Evolutionary conservation across 2,888 invertebrate species (phyloP), one percentile per base, ranked within the genome.

Genomic region (Drosophila borborema): DNA sequence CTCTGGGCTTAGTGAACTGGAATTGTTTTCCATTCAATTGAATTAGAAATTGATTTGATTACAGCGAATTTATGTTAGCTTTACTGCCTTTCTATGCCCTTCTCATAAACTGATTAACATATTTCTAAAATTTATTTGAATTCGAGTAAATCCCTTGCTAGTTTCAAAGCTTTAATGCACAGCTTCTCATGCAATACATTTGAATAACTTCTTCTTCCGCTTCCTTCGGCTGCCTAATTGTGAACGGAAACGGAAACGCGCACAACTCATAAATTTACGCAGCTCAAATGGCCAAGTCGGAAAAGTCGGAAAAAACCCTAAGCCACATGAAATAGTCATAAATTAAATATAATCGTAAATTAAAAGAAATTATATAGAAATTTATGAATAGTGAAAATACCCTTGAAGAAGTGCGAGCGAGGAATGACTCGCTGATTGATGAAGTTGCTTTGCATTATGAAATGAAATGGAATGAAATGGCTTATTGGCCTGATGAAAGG

Each of bases 201-300:
- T 72, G 28, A 28, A 28, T 28, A 1, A 28, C 28, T 28, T 28
- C 23, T 0, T 3, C 4, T 65, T 28, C 20, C 38, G 53, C 38
- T n/a, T 41, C 28, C n/a, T 34, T 34, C 31, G 55, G 43, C 18
- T 56, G 68, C 59, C 62, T 86, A 88, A 86, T 88, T 83, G 83
- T 63, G 58, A 80, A 67, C 83, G 88, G 82, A 82, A 86, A 65
- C 75, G 84, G 84, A 82, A 80, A 74, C 55, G 67, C 54, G 56
- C 61, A 40, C 28, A 73, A 72, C 56, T 59, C 69, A 74, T 88
- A 82, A 82, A 77, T 82, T 83, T 72, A 12, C 74, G 63, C 51
- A 65, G 28, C 58, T 62, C 58, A 58, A 67, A 63, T 28, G 28
- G 8, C 36, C 64, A 62, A 65, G 36, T n/a, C n/a, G 20, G 49